These are phyloP conservation scores for Anoplophora glabripennis DNA, from an alignment of 1,140 invertebrate species.

Conservation along the genomic window DNA sequence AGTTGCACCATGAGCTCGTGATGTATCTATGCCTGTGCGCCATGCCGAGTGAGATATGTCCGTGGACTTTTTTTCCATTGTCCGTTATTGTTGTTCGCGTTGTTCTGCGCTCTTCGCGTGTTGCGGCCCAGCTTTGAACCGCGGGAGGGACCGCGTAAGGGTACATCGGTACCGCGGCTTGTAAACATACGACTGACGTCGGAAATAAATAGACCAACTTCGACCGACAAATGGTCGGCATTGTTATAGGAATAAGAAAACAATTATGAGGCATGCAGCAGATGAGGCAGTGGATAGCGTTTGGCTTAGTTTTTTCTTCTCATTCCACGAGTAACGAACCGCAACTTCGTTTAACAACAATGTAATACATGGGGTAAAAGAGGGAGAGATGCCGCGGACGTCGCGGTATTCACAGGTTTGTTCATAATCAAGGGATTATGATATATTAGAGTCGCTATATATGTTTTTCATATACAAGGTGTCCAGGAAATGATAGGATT, in stretches of 20 bases:
- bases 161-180: constrained; percentile 26
- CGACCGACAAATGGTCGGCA: constrained; percentile 22
- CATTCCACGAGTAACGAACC: no score
- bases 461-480: no score
- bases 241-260: constrained; percentile 25
- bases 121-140: constrained; percentile 26
- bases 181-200: constrained; percentile 29
- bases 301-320: not conserved
- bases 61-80: constrained; percentile 17
- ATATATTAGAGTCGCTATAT: no score
- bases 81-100: constrained; percentile 11
- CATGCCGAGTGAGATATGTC: constrained; percentile 33
- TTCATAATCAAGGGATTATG: no score
- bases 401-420: no score
- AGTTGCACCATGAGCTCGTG: constrained; percentile 8
- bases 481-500: no score
- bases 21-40: constrained; percentile 10
- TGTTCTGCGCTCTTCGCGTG: constrained; percentile 30
- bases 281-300: constrained; percentile 1
- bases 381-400: no score
- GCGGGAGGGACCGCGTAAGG: constrained; percentile 16
- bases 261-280: constrained; percentile 27
- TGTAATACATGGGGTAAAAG: no score
- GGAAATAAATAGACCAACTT: constrained; percentile 22
- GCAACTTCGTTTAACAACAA: no score